Conservation (phyloP, 2,797 vertebrate genomes). For the Salmo trutta region DNA sequence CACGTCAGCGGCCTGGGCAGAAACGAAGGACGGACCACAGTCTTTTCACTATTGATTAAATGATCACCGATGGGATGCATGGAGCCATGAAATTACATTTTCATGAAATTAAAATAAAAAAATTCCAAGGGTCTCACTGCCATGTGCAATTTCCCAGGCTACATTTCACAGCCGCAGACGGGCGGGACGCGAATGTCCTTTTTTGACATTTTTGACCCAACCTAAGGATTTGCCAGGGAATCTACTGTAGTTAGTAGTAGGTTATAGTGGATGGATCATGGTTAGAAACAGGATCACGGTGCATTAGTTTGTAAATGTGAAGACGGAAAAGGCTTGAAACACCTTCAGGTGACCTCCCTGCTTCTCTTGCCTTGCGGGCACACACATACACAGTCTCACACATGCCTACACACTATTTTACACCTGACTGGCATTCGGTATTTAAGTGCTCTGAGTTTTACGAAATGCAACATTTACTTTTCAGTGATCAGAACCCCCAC, state of each 20-base stretch:
- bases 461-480: constrained; percentile 32
- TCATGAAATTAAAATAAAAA: no score
- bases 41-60: constrained; percentile 71
- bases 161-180: constrained; percentile 55
- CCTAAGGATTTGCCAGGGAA: constrained; percentile 45
- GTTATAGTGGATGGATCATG: constrained; percentile 6
- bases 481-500: constrained; percentile 23
- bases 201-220: constrained; percentile 21
- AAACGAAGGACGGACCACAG: constrained; percentile 46
- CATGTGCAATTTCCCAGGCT: constrained; percentile 61
- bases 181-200: constrained; percentile 45
- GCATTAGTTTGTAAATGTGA: constrained; percentile 8
- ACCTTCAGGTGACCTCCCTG: constrained; percentile 16
- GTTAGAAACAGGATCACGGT: not conserved
- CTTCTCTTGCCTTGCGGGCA: constrained; percentile 7
- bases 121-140: constrained; percentile 38
- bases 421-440: constrained; percentile 12
- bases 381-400: not conserved
- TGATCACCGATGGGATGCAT: constrained; percentile 63
- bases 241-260: constrained; percentile 3
- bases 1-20: constrained; percentile 26
- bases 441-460: constrained; percentile 18
- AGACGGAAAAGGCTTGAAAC: constrained; percentile 14
- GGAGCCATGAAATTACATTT: constrained; percentile 73
- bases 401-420: constrained; percentile 5